Evolutionary conservation across 2,888 invertebrate genomes (phyloP).

Genomic region (Tupiocoris notatus): DNA sequence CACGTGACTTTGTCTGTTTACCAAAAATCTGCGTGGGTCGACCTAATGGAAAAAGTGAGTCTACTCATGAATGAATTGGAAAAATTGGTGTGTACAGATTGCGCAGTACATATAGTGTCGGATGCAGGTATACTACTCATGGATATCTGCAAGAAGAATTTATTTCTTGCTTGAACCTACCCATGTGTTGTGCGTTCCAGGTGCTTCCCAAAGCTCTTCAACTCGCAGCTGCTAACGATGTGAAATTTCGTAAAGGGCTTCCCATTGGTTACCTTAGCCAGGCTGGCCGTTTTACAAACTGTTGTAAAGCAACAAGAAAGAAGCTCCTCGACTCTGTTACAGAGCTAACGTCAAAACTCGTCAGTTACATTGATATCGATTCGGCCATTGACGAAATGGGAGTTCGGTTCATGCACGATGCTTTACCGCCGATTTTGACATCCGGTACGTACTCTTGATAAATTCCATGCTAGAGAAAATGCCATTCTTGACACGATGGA

Average conservation of each 20-base stretch:
- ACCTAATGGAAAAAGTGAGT: constrained; percentile 73
- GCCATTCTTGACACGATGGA: neutral
- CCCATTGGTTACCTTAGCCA: constrained; percentile 75
- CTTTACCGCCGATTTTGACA: constrained; percentile 77
- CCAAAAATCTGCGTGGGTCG: constrained; percentile 86
- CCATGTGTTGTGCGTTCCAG: constrained; percentile 53
- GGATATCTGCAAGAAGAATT: no score
- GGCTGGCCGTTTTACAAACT: constrained; percentile 68
- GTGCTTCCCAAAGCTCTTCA: constrained; percentile 73
- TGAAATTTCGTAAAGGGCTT: constrained; percentile 72
- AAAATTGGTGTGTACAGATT: no score
- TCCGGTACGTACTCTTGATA: constrained; percentile 52
- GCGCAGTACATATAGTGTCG: no score
- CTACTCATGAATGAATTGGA: no score
- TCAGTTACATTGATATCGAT: constrained; percentile 67
- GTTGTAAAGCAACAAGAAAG: constrained; percentile 44
- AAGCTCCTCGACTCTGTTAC: constrained; percentile 59
- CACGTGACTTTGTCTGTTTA: constrained; percentile 93
- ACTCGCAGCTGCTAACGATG: constrained; percentile 67
- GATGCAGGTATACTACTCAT: no score
- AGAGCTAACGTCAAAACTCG: constrained; percentile 61
- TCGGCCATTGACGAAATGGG: constrained; percentile 83
- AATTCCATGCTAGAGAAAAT: neutral
- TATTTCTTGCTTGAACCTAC: no score
- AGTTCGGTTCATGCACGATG: constrained; percentile 78